phyloP scores from a whole-genome alignment of 2,888 invertebrate genomes.

The Leptothorax acervorum region DNA sequence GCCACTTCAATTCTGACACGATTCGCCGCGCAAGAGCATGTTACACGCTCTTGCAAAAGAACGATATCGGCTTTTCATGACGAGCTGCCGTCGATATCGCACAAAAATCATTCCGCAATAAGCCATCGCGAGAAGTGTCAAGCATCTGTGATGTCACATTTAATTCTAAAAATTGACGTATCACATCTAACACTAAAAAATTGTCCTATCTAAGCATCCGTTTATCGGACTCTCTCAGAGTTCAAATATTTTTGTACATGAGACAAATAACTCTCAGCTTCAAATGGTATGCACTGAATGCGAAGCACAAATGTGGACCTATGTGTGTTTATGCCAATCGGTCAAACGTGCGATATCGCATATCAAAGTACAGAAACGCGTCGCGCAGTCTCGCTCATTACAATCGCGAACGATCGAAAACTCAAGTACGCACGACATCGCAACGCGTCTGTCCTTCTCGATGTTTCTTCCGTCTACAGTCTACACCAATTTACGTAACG shows the following conservation, averaged over 20 bases:
- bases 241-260: background rate
- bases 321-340: slow-evolving; percentile 14
- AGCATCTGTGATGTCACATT: background rate
- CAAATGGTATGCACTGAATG: background rate
- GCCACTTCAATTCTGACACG: no score
- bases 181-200: background rate
- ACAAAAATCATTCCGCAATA: no score
- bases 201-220: background rate
- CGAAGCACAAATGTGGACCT: background rate
- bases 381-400: slow-evolving; percentile 5
- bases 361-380: slow-evolving; percentile 36
- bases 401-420: slow-evolving; percentile 11
- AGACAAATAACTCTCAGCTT: background rate
- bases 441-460: background rate
- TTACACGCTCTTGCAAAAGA: no score
- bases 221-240: background rate
- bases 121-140: background rate
- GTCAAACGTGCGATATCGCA: slow-evolving; percentile 22
- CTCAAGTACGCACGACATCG: background rate
- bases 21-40: no score
- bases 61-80: no score
- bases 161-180: background rate
- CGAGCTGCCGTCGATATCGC: no score
- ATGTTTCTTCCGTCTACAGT: background rate
- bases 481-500: slow-evolving; percentile 7